Evolutionary conservation across 1,140 invertebrate genomes (phyloP).

Genomic region (Drosophila albomicans): DNA sequence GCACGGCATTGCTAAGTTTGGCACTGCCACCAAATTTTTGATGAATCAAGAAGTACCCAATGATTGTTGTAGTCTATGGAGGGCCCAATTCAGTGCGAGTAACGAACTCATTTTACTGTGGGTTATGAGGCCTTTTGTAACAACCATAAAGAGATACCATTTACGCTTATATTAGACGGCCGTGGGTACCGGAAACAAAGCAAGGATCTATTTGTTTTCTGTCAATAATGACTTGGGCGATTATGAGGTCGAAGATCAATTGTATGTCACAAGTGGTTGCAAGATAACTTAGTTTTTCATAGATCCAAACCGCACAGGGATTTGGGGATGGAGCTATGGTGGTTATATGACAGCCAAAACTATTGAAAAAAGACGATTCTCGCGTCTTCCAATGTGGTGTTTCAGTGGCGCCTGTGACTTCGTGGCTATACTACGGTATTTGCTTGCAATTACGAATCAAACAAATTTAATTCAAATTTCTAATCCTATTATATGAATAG

Average conservation of each 20-base stretch:
- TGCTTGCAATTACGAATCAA: background rate
- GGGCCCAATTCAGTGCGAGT: slow-evolving; percentile 94
- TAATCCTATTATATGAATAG: slow-evolving; percentile 20
- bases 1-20: slow-evolving; percentile 90
- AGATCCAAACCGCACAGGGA: slow-evolving; percentile 87
- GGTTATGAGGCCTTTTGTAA: slow-evolving; percentile 89
- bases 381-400: slow-evolving; percentile 94
- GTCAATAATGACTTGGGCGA: slow-evolving; percentile 91
- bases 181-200: slow-evolving; percentile 92
- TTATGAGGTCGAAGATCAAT: slow-evolving; percentile 92
- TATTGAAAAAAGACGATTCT: slow-evolving; percentile 89
- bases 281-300: slow-evolving; percentile 60
- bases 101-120: slow-evolving; percentile 90
- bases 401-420: slow-evolving; percentile 97
- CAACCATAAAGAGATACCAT: slow-evolving; percentile 91
- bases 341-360: slow-evolving; percentile 93
- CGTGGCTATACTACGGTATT: slow-evolving; percentile 93
- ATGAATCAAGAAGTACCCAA: slow-evolving; percentile 91
- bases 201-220: slow-evolving; percentile 90
- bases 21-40: slow-evolving; percentile 90
- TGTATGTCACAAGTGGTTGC: slow-evolving; percentile 89
- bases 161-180: slow-evolving; percentile 92
- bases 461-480: background rate
- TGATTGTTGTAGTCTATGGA: slow-evolving; percentile 95
- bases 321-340: slow-evolving; percentile 93